Conservation (phyloP, 1,140 invertebrate species). For the Calephelis virginiensis region DNA sequence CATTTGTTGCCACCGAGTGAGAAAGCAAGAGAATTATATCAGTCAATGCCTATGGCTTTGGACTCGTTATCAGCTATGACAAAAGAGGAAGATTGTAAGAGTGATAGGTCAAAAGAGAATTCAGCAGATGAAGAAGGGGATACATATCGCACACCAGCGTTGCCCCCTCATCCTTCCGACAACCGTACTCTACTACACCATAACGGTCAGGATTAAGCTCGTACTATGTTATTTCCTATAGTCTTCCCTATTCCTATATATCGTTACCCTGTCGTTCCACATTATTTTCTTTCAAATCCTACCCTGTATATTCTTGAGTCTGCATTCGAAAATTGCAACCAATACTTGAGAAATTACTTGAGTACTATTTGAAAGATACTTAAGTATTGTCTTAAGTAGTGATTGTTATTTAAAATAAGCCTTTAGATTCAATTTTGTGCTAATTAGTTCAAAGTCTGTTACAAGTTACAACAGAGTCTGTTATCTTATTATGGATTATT, state of each 20-base stretch:
- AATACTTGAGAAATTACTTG: no score
- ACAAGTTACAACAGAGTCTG: no score
- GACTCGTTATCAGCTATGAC: conserved; percentile 71
- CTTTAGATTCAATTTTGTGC: no score
- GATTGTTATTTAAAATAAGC: no score
- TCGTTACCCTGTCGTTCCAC: background rate
- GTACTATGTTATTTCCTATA: conserved; percentile 17
- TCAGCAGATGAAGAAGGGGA: conserved; percentile 81
- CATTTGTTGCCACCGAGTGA: conserved; percentile 88
- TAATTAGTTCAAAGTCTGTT: no score
- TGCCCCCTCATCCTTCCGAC: conserved; percentile 78
- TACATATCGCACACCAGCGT: conserved; percentile 76
- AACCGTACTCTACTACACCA: conserved; percentile 80
- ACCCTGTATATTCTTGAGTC: background rate
- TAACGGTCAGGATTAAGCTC: conserved; percentile 82
- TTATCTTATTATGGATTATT: no score
- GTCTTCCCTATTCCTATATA: background rate
- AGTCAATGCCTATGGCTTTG: conserved; percentile 74
- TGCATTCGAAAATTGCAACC: no score
- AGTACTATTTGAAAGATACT: no score
- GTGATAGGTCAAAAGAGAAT: conserved; percentile 82
- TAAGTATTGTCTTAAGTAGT: no score
- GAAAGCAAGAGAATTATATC: conserved; percentile 81
- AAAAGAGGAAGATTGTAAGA: conserved; percentile 83
- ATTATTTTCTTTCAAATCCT: background rate